phyloP scores from a whole-genome alignment of 2,113 vertebrate species.

The Ploceus nigricollis region DNA sequence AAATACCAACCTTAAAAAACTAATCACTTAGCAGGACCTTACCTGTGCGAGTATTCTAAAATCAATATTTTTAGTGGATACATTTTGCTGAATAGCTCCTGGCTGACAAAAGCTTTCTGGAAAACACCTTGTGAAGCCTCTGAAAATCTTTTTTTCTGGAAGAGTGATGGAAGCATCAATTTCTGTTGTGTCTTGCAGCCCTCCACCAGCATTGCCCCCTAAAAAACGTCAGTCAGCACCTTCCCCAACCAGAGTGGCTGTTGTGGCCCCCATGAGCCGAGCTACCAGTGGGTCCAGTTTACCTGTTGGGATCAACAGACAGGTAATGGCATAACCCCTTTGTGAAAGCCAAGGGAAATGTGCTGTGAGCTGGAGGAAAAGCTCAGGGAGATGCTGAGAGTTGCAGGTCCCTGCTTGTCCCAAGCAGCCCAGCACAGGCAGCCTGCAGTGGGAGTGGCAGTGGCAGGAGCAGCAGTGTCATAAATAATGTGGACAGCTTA shows the following conservation, averaged over 20 bases:
- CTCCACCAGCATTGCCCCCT: slow-evolving; percentile 91
- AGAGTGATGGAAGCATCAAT: neutral
- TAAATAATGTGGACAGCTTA: neutral
- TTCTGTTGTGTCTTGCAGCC: slow-evolving; percentile 70
- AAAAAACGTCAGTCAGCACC: slow-evolving; percentile 94
- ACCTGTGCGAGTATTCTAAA: neutral
- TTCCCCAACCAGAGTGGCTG: slow-evolving; percentile 91
- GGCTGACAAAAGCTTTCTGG: neutral
- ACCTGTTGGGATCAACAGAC: slow-evolving; percentile 88
- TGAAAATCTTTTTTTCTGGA: neutral
- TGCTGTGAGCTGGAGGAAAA: neutral
- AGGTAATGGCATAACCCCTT: slow-evolving; percentile 71
- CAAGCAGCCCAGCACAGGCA: neutral
- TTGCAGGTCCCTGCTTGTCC: neutral
- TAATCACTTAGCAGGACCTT: neutral
- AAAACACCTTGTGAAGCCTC: neutral
- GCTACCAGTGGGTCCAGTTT: slow-evolving; percentile 88
- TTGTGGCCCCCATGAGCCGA: slow-evolving; percentile 95
- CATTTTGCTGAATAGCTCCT: neutral
- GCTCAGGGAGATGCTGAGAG: neutral
- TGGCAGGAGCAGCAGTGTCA: neutral
- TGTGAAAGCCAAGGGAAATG: neutral
- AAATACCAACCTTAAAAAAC: neutral
- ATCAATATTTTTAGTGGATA: neutral
- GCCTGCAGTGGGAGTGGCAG: neutral